Base-by-base conservation (phyloP, 2,797 vertebrate genomes). In the Ctenopoma multispine region DNA sequence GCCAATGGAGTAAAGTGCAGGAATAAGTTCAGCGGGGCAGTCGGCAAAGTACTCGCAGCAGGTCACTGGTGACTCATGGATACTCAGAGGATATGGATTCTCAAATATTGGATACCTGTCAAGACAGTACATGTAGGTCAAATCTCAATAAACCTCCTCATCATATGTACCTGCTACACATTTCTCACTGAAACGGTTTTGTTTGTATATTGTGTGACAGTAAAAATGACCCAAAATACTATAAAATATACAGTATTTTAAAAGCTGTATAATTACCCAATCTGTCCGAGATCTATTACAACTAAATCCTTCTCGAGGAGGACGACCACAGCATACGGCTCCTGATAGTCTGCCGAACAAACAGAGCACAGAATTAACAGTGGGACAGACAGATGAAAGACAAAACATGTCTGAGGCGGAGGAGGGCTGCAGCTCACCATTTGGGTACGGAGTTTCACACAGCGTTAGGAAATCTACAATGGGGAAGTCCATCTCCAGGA, bases 371-470 rank as follows among this genome's bases (percentile, higher is more conserved):
- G 63, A 58, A 55, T 43, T n/a, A 65, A 76, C 20, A 46, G 1
- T 13, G 21, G 13, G 13, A 21, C 31, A 14, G 13, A 21, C 31
- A 34, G 21, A 23, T 9, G 7, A 43, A n/a, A n/a, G n/a, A 29
- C 20, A 2, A 1, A 43, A n/a, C 5, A 24, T 47, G 63, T 31
- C 18, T 27, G 2, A 5, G 18, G 27, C 1, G 18, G 4, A 38
- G 41, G n/a, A 8, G 41, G n/a, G 7, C 23, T 11, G 17, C 18
- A 24, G 38, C 91, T 88, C 75, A 97, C 98, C 98, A 12, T 96
- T 99, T 54, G 98, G 94, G 91, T 99, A 99, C 0, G 98, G 98
- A 29, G 98, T 99, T 94, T 99, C 98, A 91, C 98, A 99, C n/a
- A 99, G 95, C 0, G 97, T 99, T 56, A 99, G 92, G 87, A 99